Base-by-base conservation (phyloP, 2,888 invertebrate genomes). In the Liodrosophila aerea region DNA sequence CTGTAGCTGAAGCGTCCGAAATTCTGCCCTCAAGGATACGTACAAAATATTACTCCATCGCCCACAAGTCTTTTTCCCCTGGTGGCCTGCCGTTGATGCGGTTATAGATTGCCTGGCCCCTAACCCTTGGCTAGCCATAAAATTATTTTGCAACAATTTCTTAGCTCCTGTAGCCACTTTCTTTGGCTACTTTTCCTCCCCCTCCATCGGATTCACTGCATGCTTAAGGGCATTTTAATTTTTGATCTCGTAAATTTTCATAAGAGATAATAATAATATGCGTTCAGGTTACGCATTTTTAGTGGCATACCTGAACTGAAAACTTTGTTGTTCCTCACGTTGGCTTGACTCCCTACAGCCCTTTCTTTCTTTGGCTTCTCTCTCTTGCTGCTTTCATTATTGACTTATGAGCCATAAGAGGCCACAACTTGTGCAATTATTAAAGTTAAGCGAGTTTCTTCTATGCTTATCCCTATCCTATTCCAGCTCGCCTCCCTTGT, bases 221-320 rank as follows among this genome's bases (percentile, higher is more conserved):
- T 37, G 70, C 82, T 68, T 61, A 64, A 64, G 85, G 82, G 70
- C 73, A 81, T 86, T 82, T 82, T 82, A 86, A 86, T 82, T 86
- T 85, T 84, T 86, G 74, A 84, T 86, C 86, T 86, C 86, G 85
- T 86, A 82, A 84, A 82, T 84, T 82, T 81, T 76, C 73, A 81
- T 82, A 81, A 76, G 72, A 84, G 82, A 86, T 86, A 82, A 86
- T 86, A 76, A 81, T 85, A 85, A 73, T 85, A 81, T 81, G 73
- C 85, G 72, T 83, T 81, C 80, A 73, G 77, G 74, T 76, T 75
- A 73, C 76, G 76, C 76, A 76, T 76, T 73, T 76, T 70, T 64
- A 75, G 73, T 76, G 65, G 76, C 68, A 64, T 74, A 70, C 73
- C 67, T 67, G 62, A 56, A 22, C 45, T 22, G 39, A 37, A 56